Evolutionary conservation across 2,888 invertebrate species (phyloP).

Genomic region (Stenoptilia bipunctidactyla): DNA sequence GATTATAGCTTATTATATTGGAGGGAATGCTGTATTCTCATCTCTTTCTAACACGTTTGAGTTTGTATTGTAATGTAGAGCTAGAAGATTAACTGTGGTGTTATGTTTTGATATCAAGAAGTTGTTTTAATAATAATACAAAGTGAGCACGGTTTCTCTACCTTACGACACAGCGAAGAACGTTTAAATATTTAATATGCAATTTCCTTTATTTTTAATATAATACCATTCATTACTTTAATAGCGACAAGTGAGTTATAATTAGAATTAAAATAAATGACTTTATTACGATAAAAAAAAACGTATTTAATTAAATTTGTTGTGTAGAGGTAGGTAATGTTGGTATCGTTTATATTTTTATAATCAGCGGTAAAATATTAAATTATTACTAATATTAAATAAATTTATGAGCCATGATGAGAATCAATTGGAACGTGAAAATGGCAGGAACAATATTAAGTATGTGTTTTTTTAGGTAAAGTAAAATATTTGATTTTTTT

Average conservation of each 20-base stretch:
- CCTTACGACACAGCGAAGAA: slow-evolving; percentile 39
- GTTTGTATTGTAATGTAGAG: slow-evolving; percentile 33
- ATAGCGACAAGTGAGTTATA: slow-evolving; percentile 36
- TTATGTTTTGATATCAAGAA: slow-evolving; percentile 53
- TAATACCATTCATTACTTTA: slow-evolving; percentile 34
- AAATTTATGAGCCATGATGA: too few species aligned
- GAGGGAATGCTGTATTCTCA: slow-evolving; percentile 17
- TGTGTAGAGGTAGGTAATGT: too few species aligned
- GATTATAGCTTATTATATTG: slow-evolving; percentile 20
- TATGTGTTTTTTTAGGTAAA: too few species aligned
- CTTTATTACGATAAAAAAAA: too few species aligned
- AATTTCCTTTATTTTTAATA: slow-evolving; percentile 60
- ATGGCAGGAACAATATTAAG: too few species aligned
- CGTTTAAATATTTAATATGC: slow-evolving; percentile 68
- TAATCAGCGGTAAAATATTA: too few species aligned
- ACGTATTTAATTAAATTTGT: too few species aligned
- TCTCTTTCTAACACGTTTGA: slow-evolving; percentile 28
- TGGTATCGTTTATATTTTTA: too few species aligned
- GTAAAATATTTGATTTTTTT: too few species aligned
- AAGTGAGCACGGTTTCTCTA: slow-evolving; percentile 59
- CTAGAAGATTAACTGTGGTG: slow-evolving; percentile 26
- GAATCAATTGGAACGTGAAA: too few species aligned
- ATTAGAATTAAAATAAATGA: not conserved
- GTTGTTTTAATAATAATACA: slow-evolving; percentile 63
- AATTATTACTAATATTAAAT: too few species aligned